Percentiles rank a stretch among this genome's conserved stretches.
phyloP scores from a whole-genome alignment of 2,888 invertebrate genomes.

The Xylota segnis region DNA sequence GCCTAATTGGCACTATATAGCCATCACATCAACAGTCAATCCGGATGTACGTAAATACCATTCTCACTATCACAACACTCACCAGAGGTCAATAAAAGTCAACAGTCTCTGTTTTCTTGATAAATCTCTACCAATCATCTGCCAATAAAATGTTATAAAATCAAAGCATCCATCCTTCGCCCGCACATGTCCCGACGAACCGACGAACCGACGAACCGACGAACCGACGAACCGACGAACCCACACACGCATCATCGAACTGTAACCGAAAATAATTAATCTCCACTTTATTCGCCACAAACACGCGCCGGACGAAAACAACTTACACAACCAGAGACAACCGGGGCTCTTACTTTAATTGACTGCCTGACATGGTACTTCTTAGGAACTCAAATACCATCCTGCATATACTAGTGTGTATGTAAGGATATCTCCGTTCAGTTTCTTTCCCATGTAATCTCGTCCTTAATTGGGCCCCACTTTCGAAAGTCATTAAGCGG shows the following conservation, averaged over 20 bases:
- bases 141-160: conserved; percentile 42
- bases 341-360: conserved; percentile 61
- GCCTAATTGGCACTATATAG: background rate
- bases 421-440: background rate
- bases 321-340: conserved; percentile 27
- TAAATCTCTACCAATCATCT: conserved; percentile 11
- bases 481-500: conserved; percentile 75
- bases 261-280: conserved; percentile 59
- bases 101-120: background rate
- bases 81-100: background rate
- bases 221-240: no score
- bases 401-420: background rate
- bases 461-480: conserved; percentile 70
- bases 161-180: conserved; percentile 28
- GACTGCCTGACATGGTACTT: conserved; percentile 54
- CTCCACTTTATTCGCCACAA: conserved; percentile 44
- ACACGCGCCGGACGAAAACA: conserved; percentile 46
- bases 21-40: background rate
- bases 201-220: no score
- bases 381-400: conserved; percentile 2
- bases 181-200: no score
- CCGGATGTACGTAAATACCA: background rate
- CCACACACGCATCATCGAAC: background rate
- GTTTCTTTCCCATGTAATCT: conserved; percentile 55
- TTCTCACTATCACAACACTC: conserved; percentile 4